Conservation (phyloP, 2,888 invertebrate species). For the Nemotelus pantherinus region DNA sequence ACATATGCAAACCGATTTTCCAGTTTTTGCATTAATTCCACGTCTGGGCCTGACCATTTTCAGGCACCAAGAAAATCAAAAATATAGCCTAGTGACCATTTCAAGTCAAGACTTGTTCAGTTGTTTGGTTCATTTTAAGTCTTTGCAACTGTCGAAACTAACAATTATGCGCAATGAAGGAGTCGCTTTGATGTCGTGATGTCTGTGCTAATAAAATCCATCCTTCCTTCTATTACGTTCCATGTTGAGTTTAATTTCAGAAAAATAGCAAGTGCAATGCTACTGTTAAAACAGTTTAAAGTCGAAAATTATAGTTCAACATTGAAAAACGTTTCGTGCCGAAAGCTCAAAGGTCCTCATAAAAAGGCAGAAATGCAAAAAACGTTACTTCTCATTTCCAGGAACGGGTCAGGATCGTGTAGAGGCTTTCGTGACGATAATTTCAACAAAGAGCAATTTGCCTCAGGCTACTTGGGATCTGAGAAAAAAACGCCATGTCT, state of each 20-base stretch:
- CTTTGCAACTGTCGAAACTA: conserved; percentile 4
- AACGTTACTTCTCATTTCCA: conserved; percentile 11
- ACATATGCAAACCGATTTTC: no score
- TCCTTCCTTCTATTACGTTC: background rate
- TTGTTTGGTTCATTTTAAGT: background rate
- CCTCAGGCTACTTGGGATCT: conserved; percentile 21
- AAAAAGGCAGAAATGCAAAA: conserved; percentile 14
- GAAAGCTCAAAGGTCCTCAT: conserved; percentile 9
- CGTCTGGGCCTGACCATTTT: no score
- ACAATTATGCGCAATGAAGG: conserved; percentile 34
- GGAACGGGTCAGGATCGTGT: background rate
- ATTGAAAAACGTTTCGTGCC: conserved; percentile 32
- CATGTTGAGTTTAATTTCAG: background rate
- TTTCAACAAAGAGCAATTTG: conserved; percentile 36
- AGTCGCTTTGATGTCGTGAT: conserved; percentile 24
- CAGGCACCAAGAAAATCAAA: no score
- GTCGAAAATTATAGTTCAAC: conserved; percentile 34
- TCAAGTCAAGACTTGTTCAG: no score
- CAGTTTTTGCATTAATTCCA: no score
- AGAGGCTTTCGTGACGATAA: conserved; percentile 41
- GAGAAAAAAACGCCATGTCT: background rate
- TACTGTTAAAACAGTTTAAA: background rate
- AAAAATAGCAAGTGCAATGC: conserved; percentile 2
- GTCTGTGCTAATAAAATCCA: conserved; percentile 18
- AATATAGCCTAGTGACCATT: no score